phyloP scores from a whole-genome alignment of 2,113 vertebrate species.

The Ctenodactylus gundi region DNA sequence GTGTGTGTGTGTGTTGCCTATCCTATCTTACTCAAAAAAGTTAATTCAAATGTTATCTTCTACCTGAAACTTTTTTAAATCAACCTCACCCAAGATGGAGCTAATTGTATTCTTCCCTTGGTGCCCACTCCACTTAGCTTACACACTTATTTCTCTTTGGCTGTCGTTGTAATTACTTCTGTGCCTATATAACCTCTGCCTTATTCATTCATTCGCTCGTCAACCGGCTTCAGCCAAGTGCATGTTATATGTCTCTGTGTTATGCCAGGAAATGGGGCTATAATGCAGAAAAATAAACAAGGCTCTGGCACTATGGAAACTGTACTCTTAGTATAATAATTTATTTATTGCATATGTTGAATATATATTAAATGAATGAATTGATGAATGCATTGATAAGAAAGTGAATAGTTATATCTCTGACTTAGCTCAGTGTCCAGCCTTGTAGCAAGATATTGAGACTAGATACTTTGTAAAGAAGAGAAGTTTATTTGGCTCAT shows the following conservation, averaged over 20 bases:
- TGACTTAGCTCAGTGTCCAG: background rate
- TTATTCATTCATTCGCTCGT: background rate
- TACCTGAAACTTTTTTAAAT: slow-evolving; percentile 4
- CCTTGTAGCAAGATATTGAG: background rate
- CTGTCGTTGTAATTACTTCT: background rate
- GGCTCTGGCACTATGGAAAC: background rate
- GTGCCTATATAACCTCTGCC: background rate
- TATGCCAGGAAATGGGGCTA: background rate
- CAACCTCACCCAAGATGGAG: background rate
- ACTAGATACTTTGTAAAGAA: background rate
- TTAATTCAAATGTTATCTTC: slow-evolving; percentile 29
- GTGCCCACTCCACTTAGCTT: background rate
- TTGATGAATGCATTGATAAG: background rate
- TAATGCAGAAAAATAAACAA: background rate
- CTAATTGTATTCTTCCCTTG: background rate
- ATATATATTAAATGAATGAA: background rate
- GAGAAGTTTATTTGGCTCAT: background rate
- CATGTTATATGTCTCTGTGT: background rate
- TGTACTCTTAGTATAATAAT: background rate
- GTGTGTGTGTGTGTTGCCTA: background rate
- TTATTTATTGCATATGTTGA: background rate
- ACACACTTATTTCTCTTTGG: background rate
- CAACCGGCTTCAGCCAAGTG: background rate
- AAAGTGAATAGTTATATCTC: background rate
- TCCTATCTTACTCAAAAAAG: background rate